Evolutionary conservation across 2,888 invertebrate genomes (phyloP).

Genomic region (Epsilonema sp.): DNA sequence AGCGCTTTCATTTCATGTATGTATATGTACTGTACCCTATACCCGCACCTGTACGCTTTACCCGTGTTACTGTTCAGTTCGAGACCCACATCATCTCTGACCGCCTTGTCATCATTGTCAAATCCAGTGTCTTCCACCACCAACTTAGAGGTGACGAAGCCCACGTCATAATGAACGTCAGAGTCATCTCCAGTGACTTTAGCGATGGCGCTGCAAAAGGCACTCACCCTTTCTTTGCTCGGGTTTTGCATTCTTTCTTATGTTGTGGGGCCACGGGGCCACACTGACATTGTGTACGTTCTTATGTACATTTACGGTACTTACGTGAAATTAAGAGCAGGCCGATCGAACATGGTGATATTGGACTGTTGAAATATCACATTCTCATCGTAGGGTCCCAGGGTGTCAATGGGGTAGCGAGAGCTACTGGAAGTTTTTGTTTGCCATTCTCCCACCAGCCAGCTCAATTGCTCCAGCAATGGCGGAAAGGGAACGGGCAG

Average conservation of each 20-base stretch:
- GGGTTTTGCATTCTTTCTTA: too few species aligned
- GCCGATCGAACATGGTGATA: constrained; percentile 22
- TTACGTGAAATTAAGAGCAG: constrained; percentile 23
- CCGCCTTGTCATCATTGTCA: constrained; percentile 1
- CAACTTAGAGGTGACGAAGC: constrained; percentile 19
- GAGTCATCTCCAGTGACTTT: neutral
- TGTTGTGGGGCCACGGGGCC: too few species aligned
- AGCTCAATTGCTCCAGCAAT: constrained; percentile 20
- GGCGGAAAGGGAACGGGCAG: constrained; percentile 19
- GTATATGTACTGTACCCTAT: too few species aligned
- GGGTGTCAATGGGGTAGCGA: constrained; percentile 18
- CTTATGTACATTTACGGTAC: too few species aligned
- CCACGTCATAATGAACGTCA: neutral
- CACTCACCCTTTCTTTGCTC: too few species aligned
- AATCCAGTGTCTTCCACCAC: constrained; percentile 21
- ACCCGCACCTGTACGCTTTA: too few species aligned
- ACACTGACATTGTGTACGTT: too few species aligned
- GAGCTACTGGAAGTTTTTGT: constrained; percentile 6
- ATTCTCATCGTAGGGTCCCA: constrained; percentile 17
- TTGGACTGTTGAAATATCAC: constrained; percentile 18
- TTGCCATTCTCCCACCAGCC: constrained; percentile 24
- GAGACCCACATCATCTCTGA: too few species aligned
- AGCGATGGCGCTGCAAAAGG: neutral
- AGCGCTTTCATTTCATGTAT: too few species aligned
- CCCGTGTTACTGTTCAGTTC: constrained; percentile 1